Percentiles rank a stretch among this genome's conserved stretches.
Evolutionary conservation across 2,888 invertebrate species (phyloP).

Genomic region (Leptura quadrifasciata): DNA sequence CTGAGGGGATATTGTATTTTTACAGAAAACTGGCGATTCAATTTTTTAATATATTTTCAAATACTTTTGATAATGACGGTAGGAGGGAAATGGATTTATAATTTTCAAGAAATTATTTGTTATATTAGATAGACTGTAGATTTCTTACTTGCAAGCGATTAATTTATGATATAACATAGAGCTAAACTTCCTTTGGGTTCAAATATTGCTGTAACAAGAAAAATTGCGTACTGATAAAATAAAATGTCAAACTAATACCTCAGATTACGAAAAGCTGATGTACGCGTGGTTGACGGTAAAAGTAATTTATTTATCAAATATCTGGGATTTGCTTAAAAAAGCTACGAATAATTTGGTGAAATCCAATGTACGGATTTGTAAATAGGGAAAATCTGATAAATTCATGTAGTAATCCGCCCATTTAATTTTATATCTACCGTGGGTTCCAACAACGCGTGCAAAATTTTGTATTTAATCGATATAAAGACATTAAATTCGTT

Average conservation of each 20-base stretch:
- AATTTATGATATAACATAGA: no score
- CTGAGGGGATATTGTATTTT: no score
- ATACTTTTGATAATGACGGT: no score
- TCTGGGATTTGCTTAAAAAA: neutral
- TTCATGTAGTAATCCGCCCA: neutral
- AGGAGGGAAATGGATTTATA: no score
- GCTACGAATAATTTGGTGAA: neutral
- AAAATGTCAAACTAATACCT: neutral
- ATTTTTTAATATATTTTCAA: no score
- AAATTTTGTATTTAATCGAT: conserved; percentile 19
- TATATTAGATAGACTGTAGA: no score
- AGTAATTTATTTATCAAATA: conserved; percentile 5
- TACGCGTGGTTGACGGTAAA: neutral
- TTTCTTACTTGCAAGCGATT: no score
- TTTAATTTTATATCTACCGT: neutral
- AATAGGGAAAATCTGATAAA: conserved; percentile 9
- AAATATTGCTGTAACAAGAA: neutral
- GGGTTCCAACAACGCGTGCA: neutral
- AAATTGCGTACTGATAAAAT: neutral
- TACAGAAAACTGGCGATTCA: no score
- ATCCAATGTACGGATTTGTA: neutral
- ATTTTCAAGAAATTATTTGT: no score
- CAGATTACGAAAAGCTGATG: neutral
- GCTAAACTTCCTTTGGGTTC: no score
- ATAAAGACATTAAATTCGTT: conserved; percentile 4